These are phyloP conservation scores for Eretmocerus hayati DNA, from an alignment of 2,888 invertebrate genomes.

Conservation along the genomic window DNA sequence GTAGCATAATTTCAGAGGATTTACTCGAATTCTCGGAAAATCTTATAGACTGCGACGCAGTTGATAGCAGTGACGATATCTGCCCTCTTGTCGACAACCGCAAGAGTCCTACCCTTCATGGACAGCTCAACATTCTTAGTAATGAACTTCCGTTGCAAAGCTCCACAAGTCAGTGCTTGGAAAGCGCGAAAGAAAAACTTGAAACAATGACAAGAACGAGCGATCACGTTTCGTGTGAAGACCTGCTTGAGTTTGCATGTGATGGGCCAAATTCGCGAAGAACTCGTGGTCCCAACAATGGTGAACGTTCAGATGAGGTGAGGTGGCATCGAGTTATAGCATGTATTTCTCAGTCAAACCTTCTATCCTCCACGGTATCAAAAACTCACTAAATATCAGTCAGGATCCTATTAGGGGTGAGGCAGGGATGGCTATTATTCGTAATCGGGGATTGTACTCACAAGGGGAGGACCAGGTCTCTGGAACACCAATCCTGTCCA, in stretches of 20 bases:
- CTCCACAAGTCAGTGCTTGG: conserved; percentile 21
- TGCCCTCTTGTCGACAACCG: neutral
- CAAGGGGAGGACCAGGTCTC: too few species aligned
- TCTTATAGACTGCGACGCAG: conserved; percentile 27
- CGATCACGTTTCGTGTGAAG: conserved; percentile 87
- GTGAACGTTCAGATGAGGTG: conserved; percentile 75
- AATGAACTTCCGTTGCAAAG: conserved; percentile 5
- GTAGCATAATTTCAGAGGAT: conserved; percentile 41
- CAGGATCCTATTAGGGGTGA: too few species aligned
- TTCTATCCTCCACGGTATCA: too few species aligned
- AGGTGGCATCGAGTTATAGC: conserved; percentile 53
- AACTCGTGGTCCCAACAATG: conserved; percentile 74
- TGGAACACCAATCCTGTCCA: too few species aligned
- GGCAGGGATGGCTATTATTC: too few species aligned
- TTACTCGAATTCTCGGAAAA: conserved; percentile 41
- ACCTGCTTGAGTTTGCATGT: conserved; percentile 80
- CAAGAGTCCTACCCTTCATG: conserved; percentile 22
- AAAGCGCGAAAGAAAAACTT: conserved; percentile 11
- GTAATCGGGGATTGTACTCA: too few species aligned
- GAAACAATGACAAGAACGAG: conserved; percentile 39
- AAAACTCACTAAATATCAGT: too few species aligned
- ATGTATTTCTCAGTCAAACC: too few species aligned
- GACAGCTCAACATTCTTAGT: conserved; percentile 22
- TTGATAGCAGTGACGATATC: conserved; percentile 10
- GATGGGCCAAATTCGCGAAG: conserved; percentile 62